Conservation (phyloP, 2,888 invertebrate species). For the Sesia bembeciformis region DNA sequence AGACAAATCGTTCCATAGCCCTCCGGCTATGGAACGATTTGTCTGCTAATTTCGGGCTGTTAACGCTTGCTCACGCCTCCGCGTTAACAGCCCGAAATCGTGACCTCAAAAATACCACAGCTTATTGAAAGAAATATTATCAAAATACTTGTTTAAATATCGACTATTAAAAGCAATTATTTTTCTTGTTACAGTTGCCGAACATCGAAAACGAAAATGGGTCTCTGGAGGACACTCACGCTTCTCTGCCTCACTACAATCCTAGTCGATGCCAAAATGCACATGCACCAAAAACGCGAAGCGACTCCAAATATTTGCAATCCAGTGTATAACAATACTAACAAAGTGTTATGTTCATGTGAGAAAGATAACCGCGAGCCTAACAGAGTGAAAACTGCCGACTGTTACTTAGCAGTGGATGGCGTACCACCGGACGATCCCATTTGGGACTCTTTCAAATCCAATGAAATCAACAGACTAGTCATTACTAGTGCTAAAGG, state of each 20-base stretch:
- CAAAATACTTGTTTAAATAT: too few relatives aligned
- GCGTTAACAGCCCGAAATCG: too few relatives aligned
- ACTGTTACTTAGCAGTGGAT: slow-evolving; percentile 79
- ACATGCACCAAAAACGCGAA: slow-evolving; percentile 34
- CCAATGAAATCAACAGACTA: slow-evolving; percentile 77
- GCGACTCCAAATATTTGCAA: slow-evolving; percentile 36
- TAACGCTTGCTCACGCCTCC: too few relatives aligned
- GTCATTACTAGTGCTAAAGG: slow-evolving; percentile 78
- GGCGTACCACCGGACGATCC: slow-evolving; percentile 74
- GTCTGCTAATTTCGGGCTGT: too few relatives aligned
- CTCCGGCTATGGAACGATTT: too few relatives aligned
- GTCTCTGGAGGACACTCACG: slow-evolving; percentile 2
- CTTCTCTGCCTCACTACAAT: slow-evolving; percentile 23
- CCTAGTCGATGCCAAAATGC: slow-evolving; percentile 35
- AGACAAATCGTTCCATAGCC: too few relatives aligned
- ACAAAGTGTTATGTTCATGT: slow-evolving; percentile 54
- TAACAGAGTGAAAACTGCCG: slow-evolving; percentile 73
- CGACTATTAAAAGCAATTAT: neutral
- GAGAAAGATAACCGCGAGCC: slow-evolving; percentile 20
- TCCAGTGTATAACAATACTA: slow-evolving; percentile 35
- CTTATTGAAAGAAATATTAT: too few relatives aligned
- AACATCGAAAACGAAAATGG: slow-evolving; percentile 2
- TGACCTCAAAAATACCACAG: too few relatives aligned
- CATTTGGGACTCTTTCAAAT: slow-evolving; percentile 79
- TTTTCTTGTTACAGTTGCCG: slow-evolving; percentile 4